Conservation (phyloP, 2,113 vertebrate species). For the Antigone vipio region DNA sequence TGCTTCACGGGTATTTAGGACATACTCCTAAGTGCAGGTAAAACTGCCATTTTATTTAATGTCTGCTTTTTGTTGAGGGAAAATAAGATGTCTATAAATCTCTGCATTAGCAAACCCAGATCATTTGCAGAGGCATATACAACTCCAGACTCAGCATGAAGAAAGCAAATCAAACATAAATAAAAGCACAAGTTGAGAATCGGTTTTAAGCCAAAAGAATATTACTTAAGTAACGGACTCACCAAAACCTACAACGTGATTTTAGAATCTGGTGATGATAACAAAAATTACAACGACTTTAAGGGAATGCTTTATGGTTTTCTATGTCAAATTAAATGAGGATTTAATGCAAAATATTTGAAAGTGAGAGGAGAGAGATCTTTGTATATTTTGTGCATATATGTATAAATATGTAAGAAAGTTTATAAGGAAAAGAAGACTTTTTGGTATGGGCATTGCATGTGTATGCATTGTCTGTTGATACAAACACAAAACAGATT, state of each 20-base stretch:
- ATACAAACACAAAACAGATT: slow-evolving; percentile 53
- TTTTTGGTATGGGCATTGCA: not conserved
- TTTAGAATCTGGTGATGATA: not conserved
- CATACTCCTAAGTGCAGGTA: not conserved
- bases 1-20: not conserved
- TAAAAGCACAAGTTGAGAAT: not conserved
- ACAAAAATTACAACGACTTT: not conserved
- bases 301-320: not conserved
- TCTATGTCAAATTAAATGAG: not conserved
- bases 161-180: not conserved
- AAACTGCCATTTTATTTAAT: not conserved
- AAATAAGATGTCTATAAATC: not conserved
- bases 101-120: not conserved
- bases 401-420: not conserved
- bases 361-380: not conserved
- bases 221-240: not conserved
- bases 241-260: not conserved
- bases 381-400: not conserved
- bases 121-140: not conserved
- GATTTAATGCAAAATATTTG: not conserved
- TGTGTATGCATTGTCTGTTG: not conserved
- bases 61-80: not conserved
- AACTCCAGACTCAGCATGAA: not conserved
- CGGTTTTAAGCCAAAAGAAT: not conserved
- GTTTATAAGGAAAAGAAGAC: not conserved